These are phyloP conservation scores for Solenodon paradoxus DNA, from an alignment of 2,113 vertebrate genomes.

Conservation along the genomic window DNA sequence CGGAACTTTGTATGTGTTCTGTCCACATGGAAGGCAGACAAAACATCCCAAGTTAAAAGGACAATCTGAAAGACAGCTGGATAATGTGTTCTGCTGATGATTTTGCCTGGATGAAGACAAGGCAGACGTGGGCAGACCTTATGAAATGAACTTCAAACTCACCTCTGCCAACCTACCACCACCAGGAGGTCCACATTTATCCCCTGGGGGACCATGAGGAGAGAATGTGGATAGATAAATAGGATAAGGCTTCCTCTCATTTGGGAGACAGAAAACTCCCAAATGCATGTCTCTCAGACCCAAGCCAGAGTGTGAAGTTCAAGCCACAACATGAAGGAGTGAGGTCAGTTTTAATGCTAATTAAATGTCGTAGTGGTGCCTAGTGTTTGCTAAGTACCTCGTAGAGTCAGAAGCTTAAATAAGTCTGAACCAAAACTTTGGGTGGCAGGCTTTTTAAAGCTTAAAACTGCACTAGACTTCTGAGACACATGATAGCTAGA, in stretches of 20 bases:
- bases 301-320: background rate
- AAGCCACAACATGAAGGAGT: background rate
- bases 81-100: background rate
- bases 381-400: background rate
- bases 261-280: background rate
- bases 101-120: background rate
- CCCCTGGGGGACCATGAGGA: background rate
- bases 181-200: background rate
- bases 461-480: background rate
- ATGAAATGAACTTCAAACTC: background rate
- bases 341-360: background rate
- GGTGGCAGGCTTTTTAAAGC: background rate
- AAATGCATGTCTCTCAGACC: background rate
- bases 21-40: background rate
- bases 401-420: rapidly evolving
- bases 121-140: background rate
- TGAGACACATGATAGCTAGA: background rate
- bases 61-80: background rate
- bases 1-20: background rate
- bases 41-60: background rate
- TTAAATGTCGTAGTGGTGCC: rapidly evolving
- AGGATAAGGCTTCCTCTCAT: background rate
- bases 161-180: background rate
- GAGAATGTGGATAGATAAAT: background rate
- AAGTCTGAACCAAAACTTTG: background rate